Base-by-base conservation (phyloP, 2,888 invertebrate genomes). In the Coremacera marginata region DNA sequence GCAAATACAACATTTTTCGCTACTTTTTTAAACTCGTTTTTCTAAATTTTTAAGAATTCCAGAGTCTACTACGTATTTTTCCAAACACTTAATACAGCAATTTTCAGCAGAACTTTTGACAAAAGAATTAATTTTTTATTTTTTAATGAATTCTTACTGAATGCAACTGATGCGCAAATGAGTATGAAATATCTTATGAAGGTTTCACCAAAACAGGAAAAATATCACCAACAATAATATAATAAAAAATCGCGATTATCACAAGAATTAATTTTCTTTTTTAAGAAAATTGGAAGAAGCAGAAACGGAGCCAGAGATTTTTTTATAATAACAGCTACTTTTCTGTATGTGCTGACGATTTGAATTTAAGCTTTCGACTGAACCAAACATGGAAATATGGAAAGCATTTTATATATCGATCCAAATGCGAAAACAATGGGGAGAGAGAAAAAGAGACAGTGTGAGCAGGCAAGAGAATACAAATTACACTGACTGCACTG, bases 381-480 rank as follows among this genome's bases (percentile, higher is more conserved):
- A 86, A 88, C 84, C 84, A 84, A 84, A 84, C 83, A 82, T 84
- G 86, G 85, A 87, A 87, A 87, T 87, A 87, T 87, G 87, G 85
- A 87, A 88, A 87, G 86, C 86, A 83, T 88, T 87, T 88, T 89
- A 89, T 89, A 82, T 86, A 87, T 87, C 86, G 88, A 87, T 87
- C 86, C 87, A 83, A 74, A 74, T 65, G 19, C 34, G 67, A 67
- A 74, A 74, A 74, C 65, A 52, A 72, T 77, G 75, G 78, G 78
- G 65, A 68, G 77, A 74, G 78, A 79, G 77, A 77, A 63, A 71
- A 34, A 75, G 75, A 65, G 75, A 37, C 49, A 52, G 52, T 75
- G 71, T 76, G 78, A 83, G 82, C 31, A 73, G 80, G 60, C 81
- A 81, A 81, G 81, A 77, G 79, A 79, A 80, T 75, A 80, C 78